phyloP scores from a whole-genome alignment of 2,113 vertebrate genomes.

The Cavia porcellus region DNA sequence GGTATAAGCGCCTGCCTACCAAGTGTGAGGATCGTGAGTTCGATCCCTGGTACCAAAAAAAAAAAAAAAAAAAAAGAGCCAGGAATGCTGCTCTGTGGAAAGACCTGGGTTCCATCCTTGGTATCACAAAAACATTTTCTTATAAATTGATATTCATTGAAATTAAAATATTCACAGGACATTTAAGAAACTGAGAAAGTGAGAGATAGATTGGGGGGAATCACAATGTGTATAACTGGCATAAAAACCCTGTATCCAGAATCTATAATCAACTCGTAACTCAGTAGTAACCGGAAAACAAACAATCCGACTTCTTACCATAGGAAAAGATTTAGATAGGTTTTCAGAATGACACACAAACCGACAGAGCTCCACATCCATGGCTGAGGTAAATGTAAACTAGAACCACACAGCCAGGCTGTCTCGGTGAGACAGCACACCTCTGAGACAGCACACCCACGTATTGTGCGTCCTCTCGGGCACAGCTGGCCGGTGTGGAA shows the following conservation, averaged over 20 bases:
- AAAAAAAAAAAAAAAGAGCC: not conserved
- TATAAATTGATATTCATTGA: not conserved
- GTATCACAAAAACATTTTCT: not conserved
- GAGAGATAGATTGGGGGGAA: not conserved
- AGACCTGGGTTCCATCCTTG: not conserved
- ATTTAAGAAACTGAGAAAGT: not conserved
- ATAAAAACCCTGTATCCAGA: not conserved
- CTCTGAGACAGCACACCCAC: too few species aligned
- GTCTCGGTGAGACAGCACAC: not conserved
- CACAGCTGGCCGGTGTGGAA: not conserved
- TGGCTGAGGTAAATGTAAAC: not conserved
- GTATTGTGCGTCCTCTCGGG: rapidly evolving
- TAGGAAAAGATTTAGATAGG: not conserved
- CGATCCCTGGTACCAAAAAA: too few species aligned
- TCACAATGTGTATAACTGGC: not conserved
- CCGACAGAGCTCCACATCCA: not conserved
- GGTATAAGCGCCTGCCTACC: too few species aligned
- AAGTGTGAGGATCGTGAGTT: too few species aligned
- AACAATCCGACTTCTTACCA: not conserved
- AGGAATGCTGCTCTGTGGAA: not conserved
- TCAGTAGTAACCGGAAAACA: not conserved
- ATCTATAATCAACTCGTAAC: not conserved
- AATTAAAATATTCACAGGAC: slow-evolving; percentile 29
- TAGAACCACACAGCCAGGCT: not conserved
- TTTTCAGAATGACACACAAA: not conserved